Evolutionary conservation across 2,888 invertebrate species (phyloP), one percentile per base, ranked within the genome.

Genomic region (Drosophila demipolita): DNA sequence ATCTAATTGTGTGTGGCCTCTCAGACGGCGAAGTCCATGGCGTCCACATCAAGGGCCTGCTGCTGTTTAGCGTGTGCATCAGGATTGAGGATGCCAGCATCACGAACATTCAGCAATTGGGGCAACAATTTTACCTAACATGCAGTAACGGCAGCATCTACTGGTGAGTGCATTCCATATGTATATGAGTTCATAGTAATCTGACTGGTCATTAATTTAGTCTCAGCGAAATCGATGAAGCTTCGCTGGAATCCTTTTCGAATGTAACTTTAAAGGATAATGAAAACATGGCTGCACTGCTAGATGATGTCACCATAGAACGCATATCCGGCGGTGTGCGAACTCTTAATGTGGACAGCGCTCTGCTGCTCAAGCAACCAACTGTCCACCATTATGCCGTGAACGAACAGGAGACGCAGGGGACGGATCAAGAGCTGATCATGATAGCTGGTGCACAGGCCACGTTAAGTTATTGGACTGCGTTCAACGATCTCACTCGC

Each of bases 21-120:
- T 82, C 87, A 4, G 91, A 93, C 74, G 93, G 93, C 17, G 91
- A 92, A 66, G 89, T 93, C 7, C 91, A 93, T 79, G 93, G 93
- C 1, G 87, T 93, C 2, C 91, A 77, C 52, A 91, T 93, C 5
- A 92, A 92, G 66, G 93, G 93, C 0, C 60, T 91, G 48, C 85
- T 90, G 0, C 59, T 93, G 12, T 93, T 93, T 62, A 91, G 90
- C 73, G 70, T 92, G n/a, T 81, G 75, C 58, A 83, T 93, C 11
- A 77, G 88, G 17, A 68, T 84, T n/a, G 91, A 91, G 12, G 93
- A 93, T 73, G 80, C 91, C 1, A 75, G 83, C 64, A 62, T 83
- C 7, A 70, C 84, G 0, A 88, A 81, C 4, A 91, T 93, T 20
- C 89, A 91, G 38, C 89, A 91, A 54, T 42, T 89, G 42, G 83